Base-by-base conservation (phyloP, 35 echinoderm and acorn worm species). In the Patiria miniata region DNA sequence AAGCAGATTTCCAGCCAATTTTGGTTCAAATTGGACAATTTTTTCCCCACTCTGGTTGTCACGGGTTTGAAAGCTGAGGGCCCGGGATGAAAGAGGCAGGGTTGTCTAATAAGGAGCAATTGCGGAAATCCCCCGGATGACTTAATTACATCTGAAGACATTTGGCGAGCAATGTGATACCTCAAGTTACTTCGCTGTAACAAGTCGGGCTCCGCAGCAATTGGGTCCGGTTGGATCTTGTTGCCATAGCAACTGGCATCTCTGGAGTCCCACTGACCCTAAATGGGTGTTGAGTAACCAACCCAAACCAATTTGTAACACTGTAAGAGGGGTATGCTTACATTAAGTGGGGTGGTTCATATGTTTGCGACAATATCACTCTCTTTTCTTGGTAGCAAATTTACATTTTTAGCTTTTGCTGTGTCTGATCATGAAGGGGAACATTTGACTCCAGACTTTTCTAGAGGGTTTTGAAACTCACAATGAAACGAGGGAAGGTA, bases 111-210 rank as follows among this genome's bases (percentile, higher is more conserved):
- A 73, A 73, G 42, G 42, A 47, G 42, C 42, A 47, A 47, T 47
- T 47, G 42, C 42, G 42, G 4, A 47, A 47, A 47, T 47, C 42
- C 65, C 34, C 21, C 21, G 26, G 34, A 15, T 73, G 65, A 34
- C 65, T 73, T 73, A 73, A 73, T 73, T 73, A 73, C 65, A 73
- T 73, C 65, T 32, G 29, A 73, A 73, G 34, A 73, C 65, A 73
- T 73, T 34, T 34, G 65, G 26, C 65, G n/a, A 73, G 65, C 65
- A 73, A 73, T 73, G 65, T 9, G 65, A 73, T 73, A 73, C 65
- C 26, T 26, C 65, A 12, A 30, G 34, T 73, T 32, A 73, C 34
- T 73, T 30, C 26, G 26, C 34, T 73, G 65, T 73, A 73, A 47
- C 42, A 47, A 73, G 65, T 32, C 65, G 21, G 26, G 65, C 29